Conservation (phyloP, 2,888 invertebrate species). For the Orchestes rusci region DNA sequence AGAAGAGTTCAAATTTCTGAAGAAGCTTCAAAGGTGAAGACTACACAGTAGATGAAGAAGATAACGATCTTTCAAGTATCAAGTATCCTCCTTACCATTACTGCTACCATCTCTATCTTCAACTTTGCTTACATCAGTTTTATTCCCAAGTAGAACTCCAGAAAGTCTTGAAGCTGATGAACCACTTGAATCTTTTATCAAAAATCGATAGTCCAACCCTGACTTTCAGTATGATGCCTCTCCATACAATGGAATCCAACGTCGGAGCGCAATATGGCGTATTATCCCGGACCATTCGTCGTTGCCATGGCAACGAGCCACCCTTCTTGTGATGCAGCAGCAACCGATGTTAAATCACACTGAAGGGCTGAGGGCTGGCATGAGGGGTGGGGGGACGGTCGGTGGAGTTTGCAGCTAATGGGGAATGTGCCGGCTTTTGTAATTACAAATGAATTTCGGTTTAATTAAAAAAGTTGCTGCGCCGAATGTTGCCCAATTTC, state of each 20-base stretch:
- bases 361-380: conserved; percentile 12
- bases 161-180: no score
- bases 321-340: conserved; percentile 23
- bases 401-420: conserved; percentile 21
- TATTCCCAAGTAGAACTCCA: no score
- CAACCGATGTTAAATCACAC: no score
- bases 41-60: no score
- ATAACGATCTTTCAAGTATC: no score
- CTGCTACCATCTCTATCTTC: no score
- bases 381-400: conserved; percentile 28
- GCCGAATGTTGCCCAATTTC: no score
- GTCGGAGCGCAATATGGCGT: conserved; percentile 35
- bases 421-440: conserved; percentile 16
- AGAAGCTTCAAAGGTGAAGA: no score
- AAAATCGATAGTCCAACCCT: conserved; percentile 9
- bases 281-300: conserved; percentile 26
- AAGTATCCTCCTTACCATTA: no score
- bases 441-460: conserved; percentile 5
- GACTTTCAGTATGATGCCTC: conserved; percentile 4
- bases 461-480: conserved; percentile 14
- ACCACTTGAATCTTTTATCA: no score
- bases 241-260: conserved; percentile 29
- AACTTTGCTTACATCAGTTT: no score
- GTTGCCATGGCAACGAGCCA: conserved; percentile 39
- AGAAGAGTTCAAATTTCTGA: no score